phyloP scores from a whole-genome alignment of 2,797 vertebrate genomes.

The Phoxinus dragarum region DNA sequence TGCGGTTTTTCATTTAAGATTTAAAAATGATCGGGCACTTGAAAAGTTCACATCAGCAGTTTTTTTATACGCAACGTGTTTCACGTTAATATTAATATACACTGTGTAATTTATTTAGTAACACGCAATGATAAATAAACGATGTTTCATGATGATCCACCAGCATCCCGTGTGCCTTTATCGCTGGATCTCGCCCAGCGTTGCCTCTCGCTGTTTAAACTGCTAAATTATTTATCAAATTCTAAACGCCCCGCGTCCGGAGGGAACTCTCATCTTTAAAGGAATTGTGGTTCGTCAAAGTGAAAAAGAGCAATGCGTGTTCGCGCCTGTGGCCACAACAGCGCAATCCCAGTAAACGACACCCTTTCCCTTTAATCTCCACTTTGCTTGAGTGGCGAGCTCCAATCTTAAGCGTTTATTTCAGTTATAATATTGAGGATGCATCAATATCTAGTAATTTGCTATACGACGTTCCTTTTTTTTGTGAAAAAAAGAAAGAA shows the following conservation, averaged over 20 bases:
- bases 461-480: too few species aligned
- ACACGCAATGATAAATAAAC: slow-evolving; percentile 51
- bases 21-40: not conserved
- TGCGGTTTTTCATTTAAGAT: not conserved
- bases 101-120: slow-evolving; percentile 40
- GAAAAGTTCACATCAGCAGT: not conserved
- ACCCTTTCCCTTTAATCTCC: slow-evolving; percentile 74
- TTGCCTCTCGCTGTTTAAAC: slow-evolving; percentile 73
- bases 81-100: not conserved
- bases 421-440: slow-evolving; percentile 15
- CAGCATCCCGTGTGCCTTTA: slow-evolving; percentile 67
- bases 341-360: slow-evolving; percentile 77
- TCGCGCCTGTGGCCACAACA: slow-evolving; percentile 76
- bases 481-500: not conserved
- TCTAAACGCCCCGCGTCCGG: slow-evolving; percentile 75
- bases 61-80: not conserved
- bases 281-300: slow-evolving; percentile 64
- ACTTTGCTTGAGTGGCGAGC: slow-evolving; percentile 72
- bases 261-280: slow-evolving; percentile 79
- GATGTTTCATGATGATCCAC: slow-evolving; percentile 36
- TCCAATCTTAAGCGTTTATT: slow-evolving; percentile 41
- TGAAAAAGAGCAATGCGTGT: slow-evolving; percentile 76
- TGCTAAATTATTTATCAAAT: slow-evolving; percentile 83
- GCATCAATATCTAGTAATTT: not conserved
- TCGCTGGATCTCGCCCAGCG: slow-evolving; percentile 70